Conservation (phyloP, 2,888 invertebrate species). For the Anthophora plumipes region DNA sequence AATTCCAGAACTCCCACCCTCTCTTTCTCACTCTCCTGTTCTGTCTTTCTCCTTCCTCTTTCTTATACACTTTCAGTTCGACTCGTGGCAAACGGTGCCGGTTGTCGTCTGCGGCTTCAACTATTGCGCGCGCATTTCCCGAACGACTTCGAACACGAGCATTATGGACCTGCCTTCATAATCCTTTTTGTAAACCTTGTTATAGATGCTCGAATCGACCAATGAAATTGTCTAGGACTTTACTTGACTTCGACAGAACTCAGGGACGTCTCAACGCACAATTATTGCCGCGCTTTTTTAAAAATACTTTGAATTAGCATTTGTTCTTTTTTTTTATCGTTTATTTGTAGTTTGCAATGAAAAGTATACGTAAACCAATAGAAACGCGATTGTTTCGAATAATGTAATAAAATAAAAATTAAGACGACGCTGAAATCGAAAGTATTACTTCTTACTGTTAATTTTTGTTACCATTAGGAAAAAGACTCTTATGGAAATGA, state of each 20-base stretch:
- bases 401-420: background rate
- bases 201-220: constrained; percentile 22
- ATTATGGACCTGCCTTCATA: constrained; percentile 59
- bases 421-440: no score
- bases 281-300: constrained; percentile 6
- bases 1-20: constrained; percentile 16
- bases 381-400: background rate
- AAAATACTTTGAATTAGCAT: background rate
- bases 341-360: background rate
- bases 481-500: constrained; percentile 99
- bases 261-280: background rate
- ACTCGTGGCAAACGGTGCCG: constrained; percentile 52
- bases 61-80: constrained; percentile 7
- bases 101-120: constrained; percentile 50
- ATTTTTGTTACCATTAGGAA: constrained; percentile 87
- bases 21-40: background rate
- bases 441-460: background rate
- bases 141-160: constrained; percentile 20
- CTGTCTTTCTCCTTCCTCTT: background rate
- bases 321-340: background rate
- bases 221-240: constrained; percentile 18
- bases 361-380: background rate
- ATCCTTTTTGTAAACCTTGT: constrained; percentile 23
- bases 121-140: constrained; percentile 52
- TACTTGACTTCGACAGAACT: background rate